Evolutionary conservation across 2,113 vertebrate genomes (phyloP), one percentile per base, ranked within the genome.

Genomic region (Nesogale talazaci): DNA sequence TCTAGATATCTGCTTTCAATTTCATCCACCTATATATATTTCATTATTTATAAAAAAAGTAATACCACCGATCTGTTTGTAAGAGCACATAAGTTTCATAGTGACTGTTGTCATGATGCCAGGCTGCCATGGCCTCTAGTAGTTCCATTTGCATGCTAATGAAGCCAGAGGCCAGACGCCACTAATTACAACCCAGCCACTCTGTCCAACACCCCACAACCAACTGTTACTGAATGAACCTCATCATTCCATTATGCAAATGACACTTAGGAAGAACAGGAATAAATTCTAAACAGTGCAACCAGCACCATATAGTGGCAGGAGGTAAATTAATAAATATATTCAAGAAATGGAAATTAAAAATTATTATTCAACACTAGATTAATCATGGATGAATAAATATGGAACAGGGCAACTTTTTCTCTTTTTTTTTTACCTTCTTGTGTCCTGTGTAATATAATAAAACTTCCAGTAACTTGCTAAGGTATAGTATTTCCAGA

Each of bases 231-330:
- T 97, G 98, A 98, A 98, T 98, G 98, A 98, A 98, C 98, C 97
- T 98, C 97, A 97, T 99, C 98, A 99, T 99, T 98, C 98, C 98
- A 99, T 99, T 99, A 99, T 99, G 99, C 98, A 99, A 99, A 99
- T 99, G 97, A 97, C 67, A 97, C 97, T 98, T 98, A 97, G 97
- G 96, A 97, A 98, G 97, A 97, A 96, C 95, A 98, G 97, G 97
- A 98, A 98, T 98, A 98, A 98, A 98, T 98, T 98, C 98, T 97
- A 94, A 97, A 97, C 94, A 98, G 96, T 97, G 96, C 95, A 97
- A 98, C 97, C 84, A 96, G 88, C 98, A 97, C 92, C 97, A 94
- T 95, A 93, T 95, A 98, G 97, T 98, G 98, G 98, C 97, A 98
- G 97, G 97, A 97, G 95, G 98, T 97, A 98, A 98, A 98, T 98